Conservation (phyloP, 2,888 invertebrate species). For the Amphipoea lucens region DNA sequence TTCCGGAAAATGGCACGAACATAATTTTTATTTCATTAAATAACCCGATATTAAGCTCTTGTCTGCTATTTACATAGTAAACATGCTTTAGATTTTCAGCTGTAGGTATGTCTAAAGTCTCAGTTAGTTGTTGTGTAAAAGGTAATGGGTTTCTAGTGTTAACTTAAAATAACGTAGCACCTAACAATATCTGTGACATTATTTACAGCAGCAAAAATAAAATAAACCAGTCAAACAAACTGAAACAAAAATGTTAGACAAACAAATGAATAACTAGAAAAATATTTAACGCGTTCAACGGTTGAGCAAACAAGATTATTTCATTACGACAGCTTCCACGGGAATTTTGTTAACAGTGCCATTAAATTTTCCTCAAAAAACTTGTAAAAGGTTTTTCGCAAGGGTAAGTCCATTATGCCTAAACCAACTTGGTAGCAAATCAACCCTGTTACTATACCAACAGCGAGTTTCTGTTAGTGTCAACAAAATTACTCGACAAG, state of each 20-base stretch:
- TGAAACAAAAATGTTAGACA: constrained; percentile 14
- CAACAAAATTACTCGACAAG: constrained; percentile 77
- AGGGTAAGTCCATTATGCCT: constrained; percentile 61
- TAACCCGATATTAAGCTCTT: no score
- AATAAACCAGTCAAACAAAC: constrained; percentile 27
- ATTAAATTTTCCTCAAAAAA: constrained; percentile 25
- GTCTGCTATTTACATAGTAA: neutral
- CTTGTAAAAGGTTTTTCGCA: constrained; percentile 27
- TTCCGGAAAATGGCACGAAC: neutral
- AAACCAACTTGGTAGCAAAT: constrained; percentile 67
- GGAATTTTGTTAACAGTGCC: constrained; percentile 19
- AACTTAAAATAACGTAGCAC: neutral
- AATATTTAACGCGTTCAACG: constrained; percentile 38
- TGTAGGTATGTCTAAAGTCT: neutral
- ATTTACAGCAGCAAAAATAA: constrained; percentile 8
- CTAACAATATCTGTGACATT: constrained; percentile 12
- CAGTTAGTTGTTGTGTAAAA: neutral
- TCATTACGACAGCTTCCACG: constrained; percentile 36
- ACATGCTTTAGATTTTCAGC: neutral
- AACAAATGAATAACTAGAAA: constrained; percentile 48
- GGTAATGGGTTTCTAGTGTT: neutral
- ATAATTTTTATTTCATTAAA: neutral
- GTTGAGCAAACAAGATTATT: constrained; percentile 53
- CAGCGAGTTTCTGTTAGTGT: constrained; percentile 68
- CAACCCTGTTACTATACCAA: constrained; percentile 64